Percentiles rank a stretch among this genome's conserved stretches.
Evolutionary conservation across 92 coral and sea anemone species (phyloP).

Genomic region (Chrysogorgia sp.): DNA sequence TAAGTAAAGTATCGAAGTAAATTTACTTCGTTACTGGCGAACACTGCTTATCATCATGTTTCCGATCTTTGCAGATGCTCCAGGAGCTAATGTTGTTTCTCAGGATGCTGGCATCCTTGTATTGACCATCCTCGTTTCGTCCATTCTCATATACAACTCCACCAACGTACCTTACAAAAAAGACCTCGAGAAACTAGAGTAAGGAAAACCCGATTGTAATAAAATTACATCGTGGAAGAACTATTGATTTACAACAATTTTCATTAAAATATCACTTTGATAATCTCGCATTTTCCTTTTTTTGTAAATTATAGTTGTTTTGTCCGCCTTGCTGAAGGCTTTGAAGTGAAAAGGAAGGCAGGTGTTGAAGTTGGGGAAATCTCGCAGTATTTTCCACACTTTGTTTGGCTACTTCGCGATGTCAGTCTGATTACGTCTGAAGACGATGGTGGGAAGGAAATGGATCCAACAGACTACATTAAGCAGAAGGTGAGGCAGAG

Average conservation of each 20-base stretch:
- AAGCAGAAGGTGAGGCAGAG: slow-evolving; percentile 32
- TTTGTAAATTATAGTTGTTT: slow-evolving; percentile 21
- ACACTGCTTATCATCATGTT: no score
- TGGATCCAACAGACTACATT: slow-evolving; percentile 43
- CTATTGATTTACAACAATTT: no score
- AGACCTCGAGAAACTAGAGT: slow-evolving; percentile 47
- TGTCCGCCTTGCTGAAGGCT: slow-evolving; percentile 41
- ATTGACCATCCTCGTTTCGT: slow-evolving; percentile 41
- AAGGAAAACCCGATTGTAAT: no score
- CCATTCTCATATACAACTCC: slow-evolving; percentile 24
- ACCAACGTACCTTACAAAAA: slow-evolving; percentile 37
- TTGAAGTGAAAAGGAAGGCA: slow-evolving; percentile 22
- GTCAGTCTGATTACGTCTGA: slow-evolving; percentile 49
- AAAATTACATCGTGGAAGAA: neutral
- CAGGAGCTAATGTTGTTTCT: slow-evolving; percentile 36
- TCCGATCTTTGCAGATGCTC: slow-evolving; percentile 16
- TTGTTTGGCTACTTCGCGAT: slow-evolving; percentile 69
- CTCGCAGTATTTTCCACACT: slow-evolving; percentile 59
- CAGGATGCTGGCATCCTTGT: slow-evolving; percentile 48
- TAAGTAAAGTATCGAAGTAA: no score
- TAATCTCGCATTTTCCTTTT: neutral
- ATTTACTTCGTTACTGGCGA: no score
- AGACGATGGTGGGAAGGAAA: slow-evolving; percentile 28
- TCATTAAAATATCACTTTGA: no score
- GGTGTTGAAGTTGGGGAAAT: slow-evolving; percentile 32